phyloP scores from a whole-genome alignment of 92 coral and sea anemone species.

The Micromussa lordhowensis region DNA sequence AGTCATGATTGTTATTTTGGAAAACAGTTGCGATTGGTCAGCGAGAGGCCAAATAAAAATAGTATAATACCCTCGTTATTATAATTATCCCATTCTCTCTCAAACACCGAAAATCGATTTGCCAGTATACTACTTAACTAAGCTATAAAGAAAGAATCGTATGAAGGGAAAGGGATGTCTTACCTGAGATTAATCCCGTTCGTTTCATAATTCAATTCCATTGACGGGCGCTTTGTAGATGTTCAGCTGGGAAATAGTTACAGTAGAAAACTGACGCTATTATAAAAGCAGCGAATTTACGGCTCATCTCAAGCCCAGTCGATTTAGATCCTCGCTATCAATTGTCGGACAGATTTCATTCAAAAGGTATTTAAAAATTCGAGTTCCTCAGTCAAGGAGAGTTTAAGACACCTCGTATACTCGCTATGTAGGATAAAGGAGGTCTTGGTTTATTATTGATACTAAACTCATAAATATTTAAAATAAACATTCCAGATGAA shows the following conservation, averaged over 20 bases:
- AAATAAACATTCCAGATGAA: background rate
- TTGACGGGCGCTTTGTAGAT: conserved; percentile 39
- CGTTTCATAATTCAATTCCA: conserved; percentile 24
- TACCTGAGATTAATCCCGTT: conserved; percentile 32
- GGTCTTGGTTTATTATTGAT: conserved; percentile 44
- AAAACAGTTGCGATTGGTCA: conserved; percentile 1
- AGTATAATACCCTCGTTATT: background rate
- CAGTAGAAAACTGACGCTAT: background rate
- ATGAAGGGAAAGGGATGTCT: background rate
- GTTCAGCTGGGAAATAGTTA: background rate
- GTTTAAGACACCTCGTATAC: background rate
- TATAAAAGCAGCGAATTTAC: background rate
- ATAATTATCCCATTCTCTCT: background rate
- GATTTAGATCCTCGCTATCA: background rate
- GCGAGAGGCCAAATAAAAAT: conserved; percentile 8
- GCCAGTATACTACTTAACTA: too few relatives aligned
- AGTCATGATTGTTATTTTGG: background rate
- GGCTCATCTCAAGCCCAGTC: conserved; percentile 12
- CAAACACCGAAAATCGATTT: too few relatives aligned
- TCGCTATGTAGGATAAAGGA: conserved; percentile 21
- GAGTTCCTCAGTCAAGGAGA: background rate
- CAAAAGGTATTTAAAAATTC: background rate
- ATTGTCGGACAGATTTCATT: background rate
- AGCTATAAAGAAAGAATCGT: background rate
- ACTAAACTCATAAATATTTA: conserved; percentile 21